Conservation (phyloP, 30 jellyfish, hydroid and myxozoan genomes). For the Aurelia sp. region DNA sequence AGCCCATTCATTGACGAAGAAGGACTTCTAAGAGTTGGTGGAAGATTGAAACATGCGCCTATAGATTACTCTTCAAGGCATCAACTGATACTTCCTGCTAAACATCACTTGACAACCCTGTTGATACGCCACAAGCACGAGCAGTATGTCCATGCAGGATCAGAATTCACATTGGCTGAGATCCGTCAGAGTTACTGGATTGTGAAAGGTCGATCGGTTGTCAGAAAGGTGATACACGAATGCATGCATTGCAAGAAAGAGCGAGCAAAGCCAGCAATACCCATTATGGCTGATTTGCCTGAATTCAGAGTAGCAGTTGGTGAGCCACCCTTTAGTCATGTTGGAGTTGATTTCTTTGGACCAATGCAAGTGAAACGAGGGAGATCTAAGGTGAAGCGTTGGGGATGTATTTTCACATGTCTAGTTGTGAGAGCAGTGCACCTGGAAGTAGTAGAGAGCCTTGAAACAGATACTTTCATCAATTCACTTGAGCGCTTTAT, state of each 20-base stretch:
- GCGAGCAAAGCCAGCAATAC: too few relatives aligned
- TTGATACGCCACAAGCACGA: neutral
- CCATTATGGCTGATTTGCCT: too few relatives aligned
- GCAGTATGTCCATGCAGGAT: conserved; percentile 1
- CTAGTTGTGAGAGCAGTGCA: conserved; percentile 39
- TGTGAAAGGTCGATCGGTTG: conserved; percentile 4
- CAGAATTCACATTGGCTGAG: conserved; percentile 9
- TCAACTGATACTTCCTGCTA: neutral
- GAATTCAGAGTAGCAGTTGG: too few relatives aligned
- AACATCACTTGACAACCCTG: conserved; percentile 1
- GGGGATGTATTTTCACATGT: conserved; percentile 55
- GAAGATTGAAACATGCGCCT: too few relatives aligned
- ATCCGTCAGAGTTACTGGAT: conserved; percentile 38
- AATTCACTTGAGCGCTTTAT: conserved; percentile 24
- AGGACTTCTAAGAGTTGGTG: too few relatives aligned
- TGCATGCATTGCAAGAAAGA: too few relatives aligned
- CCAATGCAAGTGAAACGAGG: conserved; percentile 20
- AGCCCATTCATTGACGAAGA: conserved; percentile 15
- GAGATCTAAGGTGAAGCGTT: conserved; percentile 32
- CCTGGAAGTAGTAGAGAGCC: conserved; percentile 13
- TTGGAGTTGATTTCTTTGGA: conserved; percentile 64
- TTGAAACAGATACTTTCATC: too few relatives aligned
- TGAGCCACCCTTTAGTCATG: conserved; percentile 1
- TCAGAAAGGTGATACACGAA: neutral
- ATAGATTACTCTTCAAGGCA: neutral